Percentiles rank a stretch among this genome's conserved stretches.
Conservation (phyloP, 1,140 invertebrate genomes). For the Medauroidea extradentata region DNA sequence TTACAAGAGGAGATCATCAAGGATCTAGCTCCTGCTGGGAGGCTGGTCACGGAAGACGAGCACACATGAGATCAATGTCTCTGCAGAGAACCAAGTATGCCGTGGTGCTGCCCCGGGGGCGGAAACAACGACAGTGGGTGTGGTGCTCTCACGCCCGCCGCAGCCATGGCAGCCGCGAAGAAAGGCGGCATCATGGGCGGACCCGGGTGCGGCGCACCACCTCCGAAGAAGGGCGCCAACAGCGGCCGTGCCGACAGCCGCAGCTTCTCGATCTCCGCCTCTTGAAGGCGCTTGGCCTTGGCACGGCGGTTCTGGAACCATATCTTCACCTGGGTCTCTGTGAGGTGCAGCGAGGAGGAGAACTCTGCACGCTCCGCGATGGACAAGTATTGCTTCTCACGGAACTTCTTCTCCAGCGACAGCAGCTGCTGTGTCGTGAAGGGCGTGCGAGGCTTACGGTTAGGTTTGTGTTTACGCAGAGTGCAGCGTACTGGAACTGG, state of each 20-base stretch:
- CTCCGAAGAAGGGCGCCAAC: slow-evolving; percentile 3
- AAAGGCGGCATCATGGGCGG: slow-evolving; percentile 4
- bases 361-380: slow-evolving; percentile 97
- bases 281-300: slow-evolving; percentile 90
- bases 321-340: slow-evolving; percentile 96
- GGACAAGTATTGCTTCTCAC: slow-evolving; percentile 92
- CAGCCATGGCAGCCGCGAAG: neutral
- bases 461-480: slow-evolving; percentile 90
- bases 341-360: slow-evolving; percentile 85
- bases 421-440: slow-evolving; percentile 95
- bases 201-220: neutral
- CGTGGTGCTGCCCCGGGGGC: neutral
- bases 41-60: too few species aligned
- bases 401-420: slow-evolving; percentile 93
- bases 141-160: neutral
- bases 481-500: slow-evolving; percentile 71
- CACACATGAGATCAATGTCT: slow-evolving; percentile 4
- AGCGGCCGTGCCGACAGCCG: slow-evolving; percentile 62
- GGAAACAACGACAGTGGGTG: neutral
- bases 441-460: slow-evolving; percentile 93
- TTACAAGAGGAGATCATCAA: too few species aligned
- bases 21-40: too few species aligned
- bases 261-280: slow-evolving; percentile 88
- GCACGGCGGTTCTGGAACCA: slow-evolving; percentile 97
- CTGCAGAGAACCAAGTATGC: neutral